phyloP scores from a whole-genome alignment of 2,113 vertebrate genomes.

The Prionailurus bengalensis region DNA sequence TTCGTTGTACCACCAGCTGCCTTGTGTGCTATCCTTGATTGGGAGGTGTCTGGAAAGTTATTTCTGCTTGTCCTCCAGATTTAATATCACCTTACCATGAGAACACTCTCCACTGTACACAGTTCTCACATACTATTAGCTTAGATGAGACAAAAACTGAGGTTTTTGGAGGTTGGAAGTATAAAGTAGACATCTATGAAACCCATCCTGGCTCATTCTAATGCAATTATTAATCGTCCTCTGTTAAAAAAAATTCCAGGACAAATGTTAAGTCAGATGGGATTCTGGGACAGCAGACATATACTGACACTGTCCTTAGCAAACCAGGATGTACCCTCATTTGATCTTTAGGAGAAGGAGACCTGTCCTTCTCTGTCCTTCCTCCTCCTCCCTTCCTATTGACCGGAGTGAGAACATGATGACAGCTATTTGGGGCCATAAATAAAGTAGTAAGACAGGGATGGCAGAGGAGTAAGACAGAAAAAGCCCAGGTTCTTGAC shows the following conservation, averaged over 20 bases:
- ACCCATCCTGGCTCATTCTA: neutral
- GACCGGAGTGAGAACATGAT: neutral
- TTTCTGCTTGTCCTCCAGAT: neutral
- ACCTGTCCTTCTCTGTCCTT: neutral
- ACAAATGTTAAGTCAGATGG: constrained; percentile 19
- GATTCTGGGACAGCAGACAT: neutral
- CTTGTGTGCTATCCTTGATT: neutral
- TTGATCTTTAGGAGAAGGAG: neutral
- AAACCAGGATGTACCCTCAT: neutral
- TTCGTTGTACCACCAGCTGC: neutral
- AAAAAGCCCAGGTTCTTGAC: neutral
- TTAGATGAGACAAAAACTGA: neutral
- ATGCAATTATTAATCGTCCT: neutral
- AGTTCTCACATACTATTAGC: neutral
- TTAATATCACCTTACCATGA: neutral
- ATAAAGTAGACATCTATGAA: neutral
- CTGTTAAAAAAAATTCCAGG: constrained; percentile 24
- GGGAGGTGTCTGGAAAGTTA: neutral
- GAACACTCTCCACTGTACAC: neutral
- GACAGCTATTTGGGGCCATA: neutral
- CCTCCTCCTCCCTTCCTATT: neutral
- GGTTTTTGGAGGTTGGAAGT: neutral
- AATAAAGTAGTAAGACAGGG: neutral
- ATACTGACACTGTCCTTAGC: neutral
- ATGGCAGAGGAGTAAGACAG: neutral